These are phyloP conservation scores for Dunckerocampus dactyliophorus DNA, from an alignment of 2,113 vertebrate genomes.

Conservation along the genomic window DNA sequence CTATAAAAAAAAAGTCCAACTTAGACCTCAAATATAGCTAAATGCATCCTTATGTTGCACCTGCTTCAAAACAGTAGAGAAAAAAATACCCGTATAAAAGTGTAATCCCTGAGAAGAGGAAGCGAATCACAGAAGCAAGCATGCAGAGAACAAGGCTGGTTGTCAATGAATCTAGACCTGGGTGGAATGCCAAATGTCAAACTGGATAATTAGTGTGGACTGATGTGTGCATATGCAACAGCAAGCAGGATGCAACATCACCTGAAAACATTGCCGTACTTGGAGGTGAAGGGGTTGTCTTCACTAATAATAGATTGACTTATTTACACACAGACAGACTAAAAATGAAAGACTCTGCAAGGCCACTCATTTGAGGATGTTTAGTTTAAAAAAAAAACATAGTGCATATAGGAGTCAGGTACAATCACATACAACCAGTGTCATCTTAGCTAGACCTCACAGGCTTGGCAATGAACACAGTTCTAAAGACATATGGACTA, in stretches of 20 bases:
- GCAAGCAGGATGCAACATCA: constrained; percentile 21
- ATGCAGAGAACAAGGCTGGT: constrained; percentile 7
- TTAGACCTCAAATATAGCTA: constrained; percentile 42
- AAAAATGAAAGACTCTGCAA: constrained; percentile 41
- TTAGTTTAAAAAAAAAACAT: constrained; percentile 50
- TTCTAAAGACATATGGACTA: constrained; percentile 49
- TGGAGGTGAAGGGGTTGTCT: constrained; percentile 25
- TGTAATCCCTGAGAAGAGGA: constrained; percentile 74
- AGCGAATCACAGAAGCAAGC: constrained; percentile 34
- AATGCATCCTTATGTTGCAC: constrained; percentile 26
- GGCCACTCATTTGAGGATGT: constrained; percentile 66
- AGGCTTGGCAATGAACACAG: constrained; percentile 58
- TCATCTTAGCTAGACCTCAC: constrained; percentile 37
- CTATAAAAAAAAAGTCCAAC: neutral
- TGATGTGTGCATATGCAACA: constrained; percentile 6
- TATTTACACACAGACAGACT: constrained; percentile 9
- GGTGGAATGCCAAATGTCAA: constrained; percentile 17
- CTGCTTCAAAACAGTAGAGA: constrained; percentile 49
- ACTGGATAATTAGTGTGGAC: neutral
- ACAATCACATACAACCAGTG: constrained; percentile 15
- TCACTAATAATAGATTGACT: neutral
- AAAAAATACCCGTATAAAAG: constrained; percentile 76
- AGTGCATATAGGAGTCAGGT: constrained; percentile 60
- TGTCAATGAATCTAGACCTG: constrained; percentile 17
- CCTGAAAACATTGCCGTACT: constrained; percentile 18